Evolutionary conservation across 2,888 invertebrate species (phyloP).

Genomic region (Tachina lurida): DNA sequence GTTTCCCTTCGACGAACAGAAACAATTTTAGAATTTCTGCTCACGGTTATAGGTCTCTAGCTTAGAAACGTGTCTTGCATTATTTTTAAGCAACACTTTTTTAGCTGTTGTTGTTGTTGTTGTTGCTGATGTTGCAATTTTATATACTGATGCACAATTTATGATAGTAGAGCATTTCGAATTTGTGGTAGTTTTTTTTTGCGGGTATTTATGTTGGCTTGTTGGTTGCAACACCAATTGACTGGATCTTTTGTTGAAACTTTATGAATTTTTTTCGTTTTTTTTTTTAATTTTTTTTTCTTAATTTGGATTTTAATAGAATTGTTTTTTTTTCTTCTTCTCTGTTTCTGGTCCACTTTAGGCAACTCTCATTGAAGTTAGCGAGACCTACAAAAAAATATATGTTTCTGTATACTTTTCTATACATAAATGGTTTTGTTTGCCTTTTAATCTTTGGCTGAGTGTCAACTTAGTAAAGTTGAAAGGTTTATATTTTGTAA

Average conservation of each 20-base stretch:
- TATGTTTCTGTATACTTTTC: not conserved
- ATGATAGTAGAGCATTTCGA: conserved; percentile 70
- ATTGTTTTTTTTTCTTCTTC: conserved; percentile 14
- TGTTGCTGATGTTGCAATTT: not conserved
- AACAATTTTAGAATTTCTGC: conserved; percentile 67
- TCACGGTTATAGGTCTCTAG: conserved; percentile 70
- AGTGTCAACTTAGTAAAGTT: conserved; percentile 62
- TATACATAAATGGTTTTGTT: conserved; percentile 1
- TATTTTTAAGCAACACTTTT: conserved; percentile 30
- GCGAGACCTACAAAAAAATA: no score
- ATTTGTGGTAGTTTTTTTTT: conserved; percentile 52
- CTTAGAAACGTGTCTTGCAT: conserved; percentile 70
- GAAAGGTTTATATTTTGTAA: conserved; percentile 43
- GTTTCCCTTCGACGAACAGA: conserved; percentile 21
- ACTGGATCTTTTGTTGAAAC: conserved; percentile 51
- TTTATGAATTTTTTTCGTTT: not conserved
- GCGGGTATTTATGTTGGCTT: conserved; percentile 16
- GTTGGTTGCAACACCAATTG: conserved; percentile 51
- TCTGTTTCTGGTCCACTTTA: not conserved
- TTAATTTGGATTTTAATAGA: conserved; percentile 17
- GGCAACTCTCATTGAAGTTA: not conserved
- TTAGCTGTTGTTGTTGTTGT: not conserved
- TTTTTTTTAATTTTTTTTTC: conserved; percentile 17
- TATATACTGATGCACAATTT: conserved; percentile 64
- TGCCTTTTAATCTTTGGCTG: conserved; percentile 50